Conservation (phyloP, 2,113 vertebrate genomes). For the Strigops habroptila region DNA sequence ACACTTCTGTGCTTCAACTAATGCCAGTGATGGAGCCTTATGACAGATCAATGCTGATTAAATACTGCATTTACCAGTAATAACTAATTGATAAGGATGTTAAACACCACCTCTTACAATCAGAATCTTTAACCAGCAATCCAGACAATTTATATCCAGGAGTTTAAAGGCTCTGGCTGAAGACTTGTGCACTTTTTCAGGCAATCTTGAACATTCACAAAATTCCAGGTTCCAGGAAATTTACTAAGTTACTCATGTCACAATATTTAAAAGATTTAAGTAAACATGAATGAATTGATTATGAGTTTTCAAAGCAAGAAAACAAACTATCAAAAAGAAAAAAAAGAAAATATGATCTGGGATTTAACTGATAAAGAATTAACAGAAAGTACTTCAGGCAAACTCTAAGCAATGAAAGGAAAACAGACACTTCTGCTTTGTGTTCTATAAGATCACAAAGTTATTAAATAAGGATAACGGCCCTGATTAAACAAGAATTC, state of each 20-base stretch:
- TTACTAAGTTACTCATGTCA: neutral
- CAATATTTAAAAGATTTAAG: neutral
- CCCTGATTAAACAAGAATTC: neutral
- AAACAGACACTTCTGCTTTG: neutral
- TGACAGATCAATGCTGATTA: conserved; percentile 18
- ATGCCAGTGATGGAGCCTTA: neutral
- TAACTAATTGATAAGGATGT: conserved; percentile 27
- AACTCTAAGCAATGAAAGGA: neutral
- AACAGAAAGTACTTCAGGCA: neutral
- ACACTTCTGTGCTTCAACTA: neutral
- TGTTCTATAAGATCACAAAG: neutral
- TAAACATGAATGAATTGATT: neutral
- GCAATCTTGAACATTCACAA: neutral
- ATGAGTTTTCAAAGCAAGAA: neutral
- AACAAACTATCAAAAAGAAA: neutral
- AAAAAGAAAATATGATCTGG: neutral
- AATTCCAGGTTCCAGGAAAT: neutral
- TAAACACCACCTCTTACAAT: neutral
- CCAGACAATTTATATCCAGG: neutral
- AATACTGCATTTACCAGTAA: conserved; percentile 10
- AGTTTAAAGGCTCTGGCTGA: neutral
- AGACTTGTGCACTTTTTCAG: neutral
- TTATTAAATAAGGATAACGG: neutral
- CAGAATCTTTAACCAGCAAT: neutral
- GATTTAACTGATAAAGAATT: neutral